Conservation (phyloP, 2,113 vertebrate genomes). For the Apistogramma diplotaenia region DNA sequence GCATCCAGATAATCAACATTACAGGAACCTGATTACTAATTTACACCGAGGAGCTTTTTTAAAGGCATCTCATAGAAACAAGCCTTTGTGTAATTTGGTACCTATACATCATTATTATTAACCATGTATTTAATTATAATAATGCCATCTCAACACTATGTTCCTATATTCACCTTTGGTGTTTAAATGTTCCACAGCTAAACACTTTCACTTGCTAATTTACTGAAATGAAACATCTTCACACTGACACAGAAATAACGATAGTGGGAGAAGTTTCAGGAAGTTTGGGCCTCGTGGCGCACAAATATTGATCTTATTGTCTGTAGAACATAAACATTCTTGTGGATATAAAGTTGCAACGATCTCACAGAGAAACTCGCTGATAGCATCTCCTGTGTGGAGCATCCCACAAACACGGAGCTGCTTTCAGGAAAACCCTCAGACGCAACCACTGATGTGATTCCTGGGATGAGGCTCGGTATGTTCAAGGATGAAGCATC, state of each 20-base stretch:
- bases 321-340: slow-evolving; percentile 13
- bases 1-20: slow-evolving; percentile 15
- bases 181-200: not conserved
- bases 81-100: too few relatives aligned
- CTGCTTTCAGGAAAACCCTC: slow-evolving; percentile 36
- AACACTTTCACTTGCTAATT: not conserved
- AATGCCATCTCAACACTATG: not conserved
- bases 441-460: slow-evolving; percentile 46
- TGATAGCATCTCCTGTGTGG: slow-evolving; percentile 5
- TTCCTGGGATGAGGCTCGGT: slow-evolving; percentile 27
- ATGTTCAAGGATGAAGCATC: slow-evolving; percentile 58
- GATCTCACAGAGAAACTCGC: not conserved
- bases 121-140: not conserved
- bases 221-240: not conserved
- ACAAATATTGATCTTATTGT: slow-evolving; percentile 38
- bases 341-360: not conserved
- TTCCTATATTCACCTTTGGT: not conserved
- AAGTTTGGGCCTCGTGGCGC: not conserved
- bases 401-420: slow-evolving; percentile 20
- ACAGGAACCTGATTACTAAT: not conserved
- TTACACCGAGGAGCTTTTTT: not conserved
- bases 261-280: not conserved
- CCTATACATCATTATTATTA: not conserved
- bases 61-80: too few relatives aligned
- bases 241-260: not conserved